Evolutionary conservation across 2,888 invertebrate species (phyloP), one percentile per base, ranked within the genome.

Genomic region (Enchytraeus crypticus): DNA sequence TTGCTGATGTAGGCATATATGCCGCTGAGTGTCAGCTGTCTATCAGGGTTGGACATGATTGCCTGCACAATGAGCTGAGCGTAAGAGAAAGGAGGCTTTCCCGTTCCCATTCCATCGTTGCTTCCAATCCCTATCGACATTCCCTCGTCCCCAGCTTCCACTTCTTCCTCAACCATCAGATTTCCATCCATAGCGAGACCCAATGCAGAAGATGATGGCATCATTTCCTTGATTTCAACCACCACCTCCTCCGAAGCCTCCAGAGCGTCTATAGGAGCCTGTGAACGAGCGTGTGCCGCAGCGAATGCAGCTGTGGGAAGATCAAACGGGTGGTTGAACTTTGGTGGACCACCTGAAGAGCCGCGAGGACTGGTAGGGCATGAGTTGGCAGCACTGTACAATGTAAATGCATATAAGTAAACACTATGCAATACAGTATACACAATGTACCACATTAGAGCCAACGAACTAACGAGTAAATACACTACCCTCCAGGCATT

Each of bases 1-100:
- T 93, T 95, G 67, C 95, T 95, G 82, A 97, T 97, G 82, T 93
- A 97, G 72, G 92, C 92, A 84, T 97, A 97, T 77, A 97, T 97
- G 75, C 95, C 96, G 80, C 91, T 91, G 63, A 97, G 84, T 4
- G 96, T 96, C 68, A 97, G 85, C 82, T 96, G 96, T 80, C 92
- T 93, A 82, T 97, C 95, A 18, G 85, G 84, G 11, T 95, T 92
- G 33, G 91, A 92, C 21, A 92, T 91, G 71, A 97, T 93, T 30
- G 96, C 91, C 79, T 97, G 96, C 65, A 97, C 95, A 74, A 97
- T 97, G 65, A 97, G 84, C 83, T 97, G 96, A 69, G 97, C 97
- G 82, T 97, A 97, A 68, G 93, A 95, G 82, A 90, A 97, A 14
- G 96, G 96, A 57, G 97, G 96, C 62, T 79, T 79, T 29, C 74